A percentile compares a stretch with the other conserved stretches of the same genome.
Conservation (phyloP, 2,888 invertebrate species). For the Endomychus coccineus region DNA sequence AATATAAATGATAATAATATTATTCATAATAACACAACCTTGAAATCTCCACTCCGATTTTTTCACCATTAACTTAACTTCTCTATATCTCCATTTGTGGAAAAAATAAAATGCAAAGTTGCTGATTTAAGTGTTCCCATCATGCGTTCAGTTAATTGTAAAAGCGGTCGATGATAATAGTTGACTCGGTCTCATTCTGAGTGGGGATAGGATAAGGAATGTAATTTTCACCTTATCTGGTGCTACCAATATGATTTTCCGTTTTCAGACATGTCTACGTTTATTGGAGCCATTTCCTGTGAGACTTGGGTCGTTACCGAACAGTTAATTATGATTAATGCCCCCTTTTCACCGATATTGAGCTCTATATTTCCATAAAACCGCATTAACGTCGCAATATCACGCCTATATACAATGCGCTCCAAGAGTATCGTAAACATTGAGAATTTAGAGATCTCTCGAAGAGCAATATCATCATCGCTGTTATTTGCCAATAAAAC, state of each 20-base stretch:
- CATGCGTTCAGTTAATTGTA: no score
- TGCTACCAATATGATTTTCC: slow-evolving; percentile 38
- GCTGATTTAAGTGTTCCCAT: no score
- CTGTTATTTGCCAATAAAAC: slow-evolving; percentile 37
- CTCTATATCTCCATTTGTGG: no score
- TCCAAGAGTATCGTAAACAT: slow-evolving; percentile 36
- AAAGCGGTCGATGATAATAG: no score
- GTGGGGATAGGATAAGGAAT: slow-evolving; percentile 33
- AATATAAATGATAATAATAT: no score
- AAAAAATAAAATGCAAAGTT: no score
- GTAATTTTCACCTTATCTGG: slow-evolving; percentile 40
- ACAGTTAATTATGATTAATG: slow-evolving; percentile 43
- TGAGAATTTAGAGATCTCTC: slow-evolving; percentile 31
- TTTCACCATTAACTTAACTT: no score
- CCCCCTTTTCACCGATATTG: slow-evolving; percentile 45
- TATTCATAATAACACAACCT: no score
- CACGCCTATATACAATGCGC: slow-evolving; percentile 35
- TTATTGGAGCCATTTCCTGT: slow-evolving; percentile 39
- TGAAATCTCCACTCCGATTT: no score
- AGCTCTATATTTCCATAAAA: slow-evolving; percentile 53
- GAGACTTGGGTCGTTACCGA: slow-evolving; percentile 37
- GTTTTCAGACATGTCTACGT: slow-evolving; percentile 37
- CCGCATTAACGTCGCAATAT: slow-evolving; percentile 50
- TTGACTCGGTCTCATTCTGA: no score
- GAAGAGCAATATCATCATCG: slow-evolving; percentile 31